Base-by-base conservation (phyloP, 35 echinoderm and acorn worm genomes). In the Anneissia japonica region DNA sequence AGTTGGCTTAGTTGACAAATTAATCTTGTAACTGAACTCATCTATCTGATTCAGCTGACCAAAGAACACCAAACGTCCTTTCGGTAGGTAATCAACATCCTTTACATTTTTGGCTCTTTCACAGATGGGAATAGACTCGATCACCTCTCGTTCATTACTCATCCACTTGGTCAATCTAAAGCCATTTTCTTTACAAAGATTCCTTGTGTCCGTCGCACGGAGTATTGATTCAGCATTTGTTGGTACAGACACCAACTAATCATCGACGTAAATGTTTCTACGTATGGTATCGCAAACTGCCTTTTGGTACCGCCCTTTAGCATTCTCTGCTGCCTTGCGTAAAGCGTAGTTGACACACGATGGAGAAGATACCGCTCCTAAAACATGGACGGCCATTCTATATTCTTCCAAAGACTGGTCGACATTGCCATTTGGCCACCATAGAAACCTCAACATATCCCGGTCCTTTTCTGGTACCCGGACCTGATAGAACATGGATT, bases 11-110 rank as follows among this genome's bases (percentile, higher is more conserved):
- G 0, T 11, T 77, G 4, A 1, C 2, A 32, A 5, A 23, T 55
- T 37, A 7, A 77, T 26, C 72, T 40, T 75, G 74, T 31, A 86
- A 26, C 33, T 26, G 32, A 86, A 43, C 0, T 0, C 77, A 72
- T 86, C 84, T 21, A 76, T 76, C 74, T 30, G 72, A 37, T 11
- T 77, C 73, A 9, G 77, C 72, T 28, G 30, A 36, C 84, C 84
- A 86, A 1, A 3, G 21, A 30, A 86, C 34, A 77, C 84, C 84
- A 12, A 86, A 37, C 13, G 77, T 41, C 72, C 76, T 26, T 88
- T 78, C 77, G 80, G 31, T 81, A 21, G 75, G 86, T 19, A 80
- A 30, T 88, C 76, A 13, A 82, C 21, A 0, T 10, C 31, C n/a
- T 28, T 11, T 76, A 76, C 7, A 14, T 81, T 64, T 28, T 82